phyloP scores from a whole-genome alignment of 1,140 invertebrate genomes.

The Zophobas morio region DNA sequence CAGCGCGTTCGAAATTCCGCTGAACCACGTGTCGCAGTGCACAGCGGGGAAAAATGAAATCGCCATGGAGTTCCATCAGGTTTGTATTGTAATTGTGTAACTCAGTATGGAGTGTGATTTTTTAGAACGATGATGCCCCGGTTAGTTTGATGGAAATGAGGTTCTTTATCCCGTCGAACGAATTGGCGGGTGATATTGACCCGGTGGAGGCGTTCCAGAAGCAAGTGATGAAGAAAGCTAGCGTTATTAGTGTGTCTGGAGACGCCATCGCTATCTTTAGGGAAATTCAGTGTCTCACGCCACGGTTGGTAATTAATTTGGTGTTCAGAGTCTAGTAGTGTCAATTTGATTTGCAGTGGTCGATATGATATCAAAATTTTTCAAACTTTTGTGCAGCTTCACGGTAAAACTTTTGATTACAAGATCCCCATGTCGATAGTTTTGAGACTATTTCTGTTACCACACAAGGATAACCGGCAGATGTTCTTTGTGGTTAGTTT shows the following conservation, averaged over 20 bases:
- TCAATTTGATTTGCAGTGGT: slow-evolving; percentile 80
- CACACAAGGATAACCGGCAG: slow-evolving; percentile 97
- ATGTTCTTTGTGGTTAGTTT: slow-evolving; percentile 99
- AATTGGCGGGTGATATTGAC: slow-evolving; percentile 88
- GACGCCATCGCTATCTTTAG: slow-evolving; percentile 98
- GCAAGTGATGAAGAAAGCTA: slow-evolving; percentile 97
- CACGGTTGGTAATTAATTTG: slow-evolving; percentile 77
- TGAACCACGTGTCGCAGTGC: slow-evolving; percentile 96
- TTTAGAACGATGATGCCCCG: slow-evolving; percentile 96
- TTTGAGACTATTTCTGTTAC: slow-evolving; percentile 92
- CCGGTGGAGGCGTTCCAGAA: slow-evolving; percentile 96
- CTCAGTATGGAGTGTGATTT: slow-evolving; percentile 49
- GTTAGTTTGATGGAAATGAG: slow-evolving; percentile 98
- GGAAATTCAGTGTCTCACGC: slow-evolving; percentile 98
- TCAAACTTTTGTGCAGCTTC: slow-evolving; percentile 97
- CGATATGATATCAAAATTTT: slow-evolving; percentile 99
- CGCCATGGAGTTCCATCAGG: slow-evolving; percentile 97
- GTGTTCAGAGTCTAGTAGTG: slow-evolving; percentile 24
- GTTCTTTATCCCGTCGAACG: slow-evolving; percentile 95
- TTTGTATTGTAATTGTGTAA: slow-evolving; percentile 61
- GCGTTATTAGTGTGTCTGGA: slow-evolving; percentile 96
- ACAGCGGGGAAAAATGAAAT: slow-evolving; percentile 99
- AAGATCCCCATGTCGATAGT: slow-evolving; percentile 99
- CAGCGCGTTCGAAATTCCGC: slow-evolving; percentile 96
- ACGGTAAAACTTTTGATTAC: slow-evolving; percentile 99